A percentile compares a stretch with the other conserved stretches of the same genome.
phyloP scores from a whole-genome alignment of 2,888 invertebrate genomes.

The Lasioglossum marginatum region DNA sequence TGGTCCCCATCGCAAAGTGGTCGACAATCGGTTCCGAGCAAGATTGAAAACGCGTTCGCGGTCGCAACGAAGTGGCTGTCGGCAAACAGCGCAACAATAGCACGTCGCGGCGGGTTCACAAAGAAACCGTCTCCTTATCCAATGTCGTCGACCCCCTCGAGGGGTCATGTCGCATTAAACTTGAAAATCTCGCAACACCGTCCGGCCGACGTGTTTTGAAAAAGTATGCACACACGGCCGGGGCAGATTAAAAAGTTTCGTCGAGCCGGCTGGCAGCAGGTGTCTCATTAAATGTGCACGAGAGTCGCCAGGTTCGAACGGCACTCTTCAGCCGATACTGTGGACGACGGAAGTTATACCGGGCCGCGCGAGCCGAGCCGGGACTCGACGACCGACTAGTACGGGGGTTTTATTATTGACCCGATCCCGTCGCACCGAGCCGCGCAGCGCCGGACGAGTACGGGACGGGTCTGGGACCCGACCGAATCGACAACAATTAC shows the following conservation, averaged over 20 bases:
- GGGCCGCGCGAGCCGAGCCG: not conserved
- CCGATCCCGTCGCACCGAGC: not conserved
- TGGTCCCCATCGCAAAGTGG: not conserved
- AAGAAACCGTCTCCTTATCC: not conserved
- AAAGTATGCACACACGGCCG: not conserved
- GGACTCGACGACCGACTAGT: not conserved
- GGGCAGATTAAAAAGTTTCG: slow-evolving; percentile 44
- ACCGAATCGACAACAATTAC: not conserved
- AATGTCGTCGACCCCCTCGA: slow-evolving; percentile 19
- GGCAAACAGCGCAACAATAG: not conserved
- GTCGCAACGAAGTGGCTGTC: not conserved
- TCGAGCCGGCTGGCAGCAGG: slow-evolving; percentile 25
- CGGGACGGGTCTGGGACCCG: not conserved
- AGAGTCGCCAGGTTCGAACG: slow-evolving; percentile 1
- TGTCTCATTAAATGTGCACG: slow-evolving; percentile 52
- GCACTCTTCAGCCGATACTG: not conserved
- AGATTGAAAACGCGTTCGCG: not conserved
- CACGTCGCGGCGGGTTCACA: not conserved
- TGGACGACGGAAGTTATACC: slow-evolving; percentile 3
- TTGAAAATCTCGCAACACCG: slow-evolving; percentile 19
- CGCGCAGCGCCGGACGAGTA: not conserved
- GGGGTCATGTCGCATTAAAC: slow-evolving; percentile 1
- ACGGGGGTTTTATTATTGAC: slow-evolving; percentile 26
- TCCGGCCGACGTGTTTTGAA: slow-evolving; percentile 10
- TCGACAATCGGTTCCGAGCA: not conserved